Conservation (phyloP, 2,113 vertebrate genomes). For the Varanus salvator region DNA sequence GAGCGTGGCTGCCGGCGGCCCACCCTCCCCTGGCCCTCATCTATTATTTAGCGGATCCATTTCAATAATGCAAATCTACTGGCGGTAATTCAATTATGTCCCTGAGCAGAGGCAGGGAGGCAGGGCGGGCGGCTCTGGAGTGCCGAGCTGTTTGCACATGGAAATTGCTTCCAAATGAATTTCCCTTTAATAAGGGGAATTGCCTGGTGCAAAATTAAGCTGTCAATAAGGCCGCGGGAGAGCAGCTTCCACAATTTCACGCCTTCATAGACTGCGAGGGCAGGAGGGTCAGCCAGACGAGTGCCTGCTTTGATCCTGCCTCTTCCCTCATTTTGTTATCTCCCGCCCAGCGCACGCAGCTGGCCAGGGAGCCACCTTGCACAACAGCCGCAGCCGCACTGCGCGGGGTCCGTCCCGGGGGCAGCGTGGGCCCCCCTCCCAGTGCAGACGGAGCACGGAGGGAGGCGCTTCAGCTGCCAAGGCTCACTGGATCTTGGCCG, state of each 20-base stretch:
- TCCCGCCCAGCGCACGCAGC: background rate
- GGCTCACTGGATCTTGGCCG: too few relatives aligned
- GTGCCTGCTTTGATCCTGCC: background rate
- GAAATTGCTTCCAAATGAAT: constrained; percentile 74
- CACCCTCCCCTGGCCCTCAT: constrained; percentile 15
- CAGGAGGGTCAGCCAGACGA: background rate
- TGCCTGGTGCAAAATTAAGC: constrained; percentile 59
- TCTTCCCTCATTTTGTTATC: too few relatives aligned
- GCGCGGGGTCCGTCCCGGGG: too few relatives aligned
- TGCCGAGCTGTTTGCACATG: constrained; percentile 43
- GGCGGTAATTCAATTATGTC: constrained; percentile 63
- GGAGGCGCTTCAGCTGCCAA: too few relatives aligned
- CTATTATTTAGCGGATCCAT: constrained; percentile 65
- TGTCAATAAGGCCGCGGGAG: constrained; percentile 9
- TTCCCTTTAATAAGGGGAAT: constrained; percentile 71
- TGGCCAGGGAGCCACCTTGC: background rate
- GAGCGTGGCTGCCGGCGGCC: background rate
- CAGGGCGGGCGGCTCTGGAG: background rate
- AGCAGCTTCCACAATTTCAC: background rate
- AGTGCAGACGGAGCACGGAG: too few relatives aligned
- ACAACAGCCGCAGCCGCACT: too few relatives aligned
- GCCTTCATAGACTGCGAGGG: background rate
- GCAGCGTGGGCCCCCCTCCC: too few relatives aligned
- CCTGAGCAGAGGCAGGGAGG: constrained; percentile 2
- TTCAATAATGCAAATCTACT: constrained; percentile 41